Percentiles rank a stretch among this genome's conserved stretches.
These are phyloP conservation scores for Lycaena phlaeas DNA, from an alignment of 2,888 invertebrate species.

Conservation along the genomic window DNA sequence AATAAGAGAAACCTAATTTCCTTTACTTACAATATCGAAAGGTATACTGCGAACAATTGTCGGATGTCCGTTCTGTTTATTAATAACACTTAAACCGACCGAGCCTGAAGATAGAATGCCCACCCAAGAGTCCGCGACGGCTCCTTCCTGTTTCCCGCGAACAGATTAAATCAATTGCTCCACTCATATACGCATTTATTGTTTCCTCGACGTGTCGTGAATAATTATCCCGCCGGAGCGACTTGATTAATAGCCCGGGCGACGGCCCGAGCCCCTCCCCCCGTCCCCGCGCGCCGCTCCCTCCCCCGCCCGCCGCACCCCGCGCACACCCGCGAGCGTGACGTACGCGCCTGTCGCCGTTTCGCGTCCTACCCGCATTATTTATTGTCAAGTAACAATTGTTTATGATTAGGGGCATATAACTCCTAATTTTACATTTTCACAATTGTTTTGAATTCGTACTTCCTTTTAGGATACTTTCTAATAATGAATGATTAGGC, in stretches of 20 bases:
- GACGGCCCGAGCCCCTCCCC: constrained; percentile 6
- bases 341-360: too few relatives aligned
- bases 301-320: neutral
- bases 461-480: too few relatives aligned
- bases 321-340: neutral
- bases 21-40: too few relatives aligned
- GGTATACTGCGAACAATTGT: too few relatives aligned
- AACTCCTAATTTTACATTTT: constrained; percentile 2
- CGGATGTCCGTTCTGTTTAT: too few relatives aligned
- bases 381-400: constrained; percentile 5
- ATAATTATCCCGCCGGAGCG: constrained; percentile 14
- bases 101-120: too few relatives aligned
- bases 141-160: too few relatives aligned
- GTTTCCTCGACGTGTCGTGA: constrained; percentile 16
- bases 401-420: neutral
- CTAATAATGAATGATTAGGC: too few relatives aligned
- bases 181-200: constrained; percentile 10
- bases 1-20: too few relatives aligned
- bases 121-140: too few relatives aligned
- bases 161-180: constrained; percentile 10
- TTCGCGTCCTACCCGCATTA: constrained; percentile 6
- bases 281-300: neutral
- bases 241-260: constrained; percentile 13
- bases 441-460: constrained; percentile 1
- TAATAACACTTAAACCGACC: too few relatives aligned